Percentiles rank a stretch among this genome's conserved stretches.
These are phyloP conservation scores for Aphrophora alni DNA, from an alignment of 2,888 invertebrate species.

Conservation along the genomic window DNA sequence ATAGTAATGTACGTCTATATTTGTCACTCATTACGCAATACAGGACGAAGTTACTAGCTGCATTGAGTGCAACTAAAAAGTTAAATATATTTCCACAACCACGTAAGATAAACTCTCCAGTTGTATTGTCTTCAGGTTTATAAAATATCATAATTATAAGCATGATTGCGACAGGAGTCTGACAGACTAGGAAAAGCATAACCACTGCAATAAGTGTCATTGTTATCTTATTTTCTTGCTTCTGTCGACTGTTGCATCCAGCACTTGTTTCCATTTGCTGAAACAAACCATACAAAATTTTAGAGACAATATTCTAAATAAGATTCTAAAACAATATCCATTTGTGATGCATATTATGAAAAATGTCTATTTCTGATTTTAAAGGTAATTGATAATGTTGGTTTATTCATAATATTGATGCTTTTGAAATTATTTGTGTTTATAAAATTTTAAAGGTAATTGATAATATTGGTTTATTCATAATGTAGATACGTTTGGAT, in stretches of 20 bases:
- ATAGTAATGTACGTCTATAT: conserved; percentile 65
- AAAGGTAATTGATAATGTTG: too few relatives aligned
- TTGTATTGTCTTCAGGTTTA: conserved; percentile 50
- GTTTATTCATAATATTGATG: background rate
- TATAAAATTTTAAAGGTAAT: too few relatives aligned
- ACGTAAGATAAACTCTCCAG: conserved; percentile 56
- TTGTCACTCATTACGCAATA: conserved; percentile 79
- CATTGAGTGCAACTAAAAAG: conserved; percentile 72
- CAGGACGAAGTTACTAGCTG: conserved; percentile 77
- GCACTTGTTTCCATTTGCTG: conserved; percentile 37
- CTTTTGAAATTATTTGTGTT: background rate
- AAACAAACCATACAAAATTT: conserved; percentile 24
- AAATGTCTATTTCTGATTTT: too few relatives aligned
- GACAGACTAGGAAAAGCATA: conserved; percentile 75
- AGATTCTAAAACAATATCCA: background rate
- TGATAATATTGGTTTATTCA: too few relatives aligned
- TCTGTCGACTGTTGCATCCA: conserved; percentile 55
- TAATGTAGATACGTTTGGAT: too few relatives aligned
- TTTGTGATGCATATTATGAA: too few relatives aligned
- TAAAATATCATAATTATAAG: conserved; percentile 57
- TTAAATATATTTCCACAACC: conserved; percentile 77
- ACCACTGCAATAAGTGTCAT: conserved; percentile 78
- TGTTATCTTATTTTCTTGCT: conserved; percentile 75
- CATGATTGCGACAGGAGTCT: conserved; percentile 70
- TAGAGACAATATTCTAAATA: conserved; percentile 35